Evolutionary conservation across 2,797 vertebrate species (phyloP).

Genomic region (Prunella strophiata): DNA sequence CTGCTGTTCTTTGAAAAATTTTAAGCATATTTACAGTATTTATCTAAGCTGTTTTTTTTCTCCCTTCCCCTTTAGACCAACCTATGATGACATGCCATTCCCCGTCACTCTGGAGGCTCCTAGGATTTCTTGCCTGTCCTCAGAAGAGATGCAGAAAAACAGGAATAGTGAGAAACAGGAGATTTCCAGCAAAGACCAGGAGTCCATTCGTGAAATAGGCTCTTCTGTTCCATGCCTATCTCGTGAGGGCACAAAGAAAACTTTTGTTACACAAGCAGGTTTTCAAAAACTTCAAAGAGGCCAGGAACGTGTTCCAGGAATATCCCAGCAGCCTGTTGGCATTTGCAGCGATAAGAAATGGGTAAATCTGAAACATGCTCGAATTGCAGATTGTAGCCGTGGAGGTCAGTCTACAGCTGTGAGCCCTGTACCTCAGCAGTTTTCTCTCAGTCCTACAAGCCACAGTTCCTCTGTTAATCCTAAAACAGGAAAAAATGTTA

Average conservation of each 20-base stretch:
- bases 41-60: neutral
- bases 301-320: slow-evolving; percentile 31
- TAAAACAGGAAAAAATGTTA: slow-evolving; percentile 19
- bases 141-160: slow-evolving; percentile 61
- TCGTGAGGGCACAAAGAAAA: slow-evolving; percentile 4
- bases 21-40: neutral
- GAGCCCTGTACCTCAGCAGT: slow-evolving; percentile 42
- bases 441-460: slow-evolving; percentile 40
- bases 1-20: neutral
- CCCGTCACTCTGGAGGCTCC: slow-evolving; percentile 65
- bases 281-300: slow-evolving; percentile 51
- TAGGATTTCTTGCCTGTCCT: slow-evolving; percentile 66
- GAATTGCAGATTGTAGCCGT: slow-evolving; percentile 27
- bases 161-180: slow-evolving; percentile 65
- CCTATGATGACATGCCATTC: slow-evolving; percentile 83
- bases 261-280: slow-evolving; percentile 29
- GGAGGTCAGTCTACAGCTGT: slow-evolving; percentile 35
- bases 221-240: slow-evolving; percentile 2
- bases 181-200: slow-evolving; percentile 64
- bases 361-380: slow-evolving; percentile 26
- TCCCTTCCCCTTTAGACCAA: slow-evolving; percentile 75
- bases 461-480: slow-evolving; percentile 37
- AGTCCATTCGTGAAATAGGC: neutral
- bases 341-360: slow-evolving; percentile 30
- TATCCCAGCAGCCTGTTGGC: neutral